A percentile compares a stretch with the other conserved stretches of the same genome.
phyloP scores from a whole-genome alignment of 2,888 invertebrate species.

The Ectropis crepuscularia region DNA sequence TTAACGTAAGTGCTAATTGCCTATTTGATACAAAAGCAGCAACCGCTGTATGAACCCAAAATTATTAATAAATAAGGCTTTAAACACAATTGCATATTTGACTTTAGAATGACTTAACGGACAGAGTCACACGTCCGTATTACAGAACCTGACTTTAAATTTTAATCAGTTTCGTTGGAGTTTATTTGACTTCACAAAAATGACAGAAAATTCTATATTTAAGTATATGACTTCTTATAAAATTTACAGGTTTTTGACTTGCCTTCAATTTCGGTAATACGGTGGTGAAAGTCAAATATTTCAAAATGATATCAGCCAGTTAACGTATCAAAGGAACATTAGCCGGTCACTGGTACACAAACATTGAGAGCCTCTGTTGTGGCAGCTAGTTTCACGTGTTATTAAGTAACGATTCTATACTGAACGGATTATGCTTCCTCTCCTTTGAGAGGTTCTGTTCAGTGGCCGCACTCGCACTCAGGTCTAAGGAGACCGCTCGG shows the following conservation, averaged over 20 bases:
- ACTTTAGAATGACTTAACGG: too few species aligned
- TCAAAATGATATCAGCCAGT: constrained; percentile 7
- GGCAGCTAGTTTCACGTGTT: constrained; percentile 86
- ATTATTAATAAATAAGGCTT: too few species aligned
- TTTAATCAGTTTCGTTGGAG: too few species aligned
- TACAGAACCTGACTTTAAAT: too few species aligned
- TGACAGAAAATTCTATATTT: too few species aligned
- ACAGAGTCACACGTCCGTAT: too few species aligned
- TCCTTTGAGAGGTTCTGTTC: constrained; percentile 81
- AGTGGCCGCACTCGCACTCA: constrained; percentile 70
- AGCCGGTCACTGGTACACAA: constrained; percentile 59
- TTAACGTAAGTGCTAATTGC: too few species aligned
- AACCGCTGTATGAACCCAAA: too few species aligned
- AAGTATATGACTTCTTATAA: too few species aligned
- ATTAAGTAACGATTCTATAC: constrained; percentile 94
- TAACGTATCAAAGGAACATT: constrained; percentile 69
- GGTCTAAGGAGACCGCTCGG: constrained; percentile 80
- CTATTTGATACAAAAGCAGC: too few species aligned
- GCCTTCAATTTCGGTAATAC: background rate
- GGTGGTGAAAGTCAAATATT: background rate
- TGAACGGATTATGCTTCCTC: constrained; percentile 92
- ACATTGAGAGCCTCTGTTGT: constrained; percentile 63
- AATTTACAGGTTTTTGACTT: background rate
- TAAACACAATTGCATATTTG: too few species aligned
- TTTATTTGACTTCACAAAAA: too few species aligned